These are phyloP conservation scores for Glyphotaelius pellucidus DNA, from an alignment of 2,888 invertebrate genomes.

Conservation along the genomic window DNA sequence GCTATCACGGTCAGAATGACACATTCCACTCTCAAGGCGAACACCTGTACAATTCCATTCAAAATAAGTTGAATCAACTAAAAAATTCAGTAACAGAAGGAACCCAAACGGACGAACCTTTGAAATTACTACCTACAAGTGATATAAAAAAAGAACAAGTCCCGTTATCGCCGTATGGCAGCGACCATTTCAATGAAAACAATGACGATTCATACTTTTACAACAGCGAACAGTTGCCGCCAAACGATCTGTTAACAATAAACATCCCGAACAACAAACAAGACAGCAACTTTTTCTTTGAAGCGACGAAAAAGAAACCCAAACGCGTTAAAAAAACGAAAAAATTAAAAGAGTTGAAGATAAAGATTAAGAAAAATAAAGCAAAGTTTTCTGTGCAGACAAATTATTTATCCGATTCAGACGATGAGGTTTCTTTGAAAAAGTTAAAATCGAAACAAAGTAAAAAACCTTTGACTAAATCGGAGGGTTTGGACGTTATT, in stretches of 20 bases:
- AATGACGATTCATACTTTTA: slow-evolving; percentile 19
- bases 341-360: slow-evolving; percentile 50
- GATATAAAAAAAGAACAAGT: slow-evolving; percentile 60
- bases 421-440: slow-evolving; percentile 58
- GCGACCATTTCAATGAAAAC: slow-evolving; percentile 31
- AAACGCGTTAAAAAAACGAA: slow-evolving; percentile 31
- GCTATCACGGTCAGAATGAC: neutral
- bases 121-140: slow-evolving; percentile 15
- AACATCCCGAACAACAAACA: neutral
- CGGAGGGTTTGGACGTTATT: neutral
- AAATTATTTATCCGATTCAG: slow-evolving; percentile 46
- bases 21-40: slow-evolving; percentile 2
- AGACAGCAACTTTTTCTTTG: neutral
- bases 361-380: slow-evolving; percentile 56
- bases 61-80: neutral
- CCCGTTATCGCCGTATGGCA: neutral
- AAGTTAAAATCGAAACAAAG: slow-evolving; percentile 48
- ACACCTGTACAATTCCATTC: neutral
- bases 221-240: neutral
- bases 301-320: slow-evolving; percentile 8
- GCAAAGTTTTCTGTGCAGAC: slow-evolving; percentile 33
- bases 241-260: neutral
- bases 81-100: slow-evolving; percentile 67
- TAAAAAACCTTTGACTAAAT: neutral
- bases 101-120: slow-evolving; percentile 58